These are phyloP conservation scores for Myotis findleyi DNA, from an alignment of 2,797 vertebrate species.

Conservation along the genomic window DNA sequence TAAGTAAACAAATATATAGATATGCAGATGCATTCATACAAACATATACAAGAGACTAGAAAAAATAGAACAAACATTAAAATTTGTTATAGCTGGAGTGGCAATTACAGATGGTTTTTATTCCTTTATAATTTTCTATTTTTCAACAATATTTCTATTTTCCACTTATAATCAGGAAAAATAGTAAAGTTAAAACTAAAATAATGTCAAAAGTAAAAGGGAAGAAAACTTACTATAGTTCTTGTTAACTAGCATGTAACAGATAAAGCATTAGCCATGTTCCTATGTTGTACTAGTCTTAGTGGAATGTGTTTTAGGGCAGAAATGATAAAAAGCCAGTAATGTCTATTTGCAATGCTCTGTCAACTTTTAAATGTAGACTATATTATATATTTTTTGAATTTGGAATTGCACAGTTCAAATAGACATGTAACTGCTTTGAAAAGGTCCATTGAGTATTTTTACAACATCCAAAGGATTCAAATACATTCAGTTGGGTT, in stretches of 20 bases:
- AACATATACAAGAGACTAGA: neutral
- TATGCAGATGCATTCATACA: neutral
- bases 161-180: neutral
- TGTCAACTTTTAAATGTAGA: neutral
- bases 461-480: constrained; percentile 7
- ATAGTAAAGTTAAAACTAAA: constrained; percentile 19
- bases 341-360: neutral
- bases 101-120: neutral
- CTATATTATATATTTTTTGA: neutral
- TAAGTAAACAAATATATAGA: neutral
- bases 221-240: neutral
- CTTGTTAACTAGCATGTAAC: neutral
- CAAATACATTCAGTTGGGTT: neutral
- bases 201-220: neutral
- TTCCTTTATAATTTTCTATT: constrained; percentile 25
- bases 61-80: neutral
- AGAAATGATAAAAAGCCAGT: neutral
- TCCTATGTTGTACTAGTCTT: neutral
- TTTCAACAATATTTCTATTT: constrained; percentile 1
- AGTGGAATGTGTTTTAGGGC: neutral
- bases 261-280: neutral
- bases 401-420: constrained; percentile 14
- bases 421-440: neutral
- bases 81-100: neutral
- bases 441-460: neutral